Conservation (phyloP, 2,113 vertebrate genomes). For the Brachyhypopomus occidentalis region DNA sequence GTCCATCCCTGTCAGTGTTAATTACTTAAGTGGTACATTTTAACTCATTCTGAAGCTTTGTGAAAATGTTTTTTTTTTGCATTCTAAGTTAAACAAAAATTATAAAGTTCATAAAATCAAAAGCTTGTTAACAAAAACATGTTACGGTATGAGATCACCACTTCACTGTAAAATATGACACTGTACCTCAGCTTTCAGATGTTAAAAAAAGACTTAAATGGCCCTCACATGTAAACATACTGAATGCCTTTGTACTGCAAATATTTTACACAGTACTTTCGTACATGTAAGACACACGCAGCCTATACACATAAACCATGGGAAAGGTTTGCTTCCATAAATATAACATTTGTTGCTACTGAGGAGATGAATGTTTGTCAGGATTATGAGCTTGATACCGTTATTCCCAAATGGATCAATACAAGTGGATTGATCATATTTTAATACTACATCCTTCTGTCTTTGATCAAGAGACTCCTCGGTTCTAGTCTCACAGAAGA, state of each 20-base stretch:
- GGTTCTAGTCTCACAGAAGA: background rate
- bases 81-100: no score
- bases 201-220: slow-evolving; percentile 48
- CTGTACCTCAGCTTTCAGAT: slow-evolving; percentile 41
- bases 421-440: background rate
- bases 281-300: slow-evolving; percentile 21
- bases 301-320: background rate
- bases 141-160: slow-evolving; percentile 25
- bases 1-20: no score
- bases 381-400: slow-evolving; percentile 56
- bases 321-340: slow-evolving; percentile 9
- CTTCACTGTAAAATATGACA: slow-evolving; percentile 48
- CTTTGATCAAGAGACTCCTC: slow-evolving; percentile 30
- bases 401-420: background rate
- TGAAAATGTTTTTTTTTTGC: background rate
- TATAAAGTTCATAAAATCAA: slow-evolving; percentile 32
- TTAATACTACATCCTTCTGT: slow-evolving; percentile 13
- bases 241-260: slow-evolving; percentile 53
- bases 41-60: background rate
- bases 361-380: background rate
- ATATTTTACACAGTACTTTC: slow-evolving; percentile 38
- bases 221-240: slow-evolving; percentile 57
- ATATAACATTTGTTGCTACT: background rate
- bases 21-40: no score
- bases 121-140: slow-evolving; percentile 42